phyloP scores from a whole-genome alignment of 1,140 invertebrate genomes.

The Drosophila persimilis region DNA sequence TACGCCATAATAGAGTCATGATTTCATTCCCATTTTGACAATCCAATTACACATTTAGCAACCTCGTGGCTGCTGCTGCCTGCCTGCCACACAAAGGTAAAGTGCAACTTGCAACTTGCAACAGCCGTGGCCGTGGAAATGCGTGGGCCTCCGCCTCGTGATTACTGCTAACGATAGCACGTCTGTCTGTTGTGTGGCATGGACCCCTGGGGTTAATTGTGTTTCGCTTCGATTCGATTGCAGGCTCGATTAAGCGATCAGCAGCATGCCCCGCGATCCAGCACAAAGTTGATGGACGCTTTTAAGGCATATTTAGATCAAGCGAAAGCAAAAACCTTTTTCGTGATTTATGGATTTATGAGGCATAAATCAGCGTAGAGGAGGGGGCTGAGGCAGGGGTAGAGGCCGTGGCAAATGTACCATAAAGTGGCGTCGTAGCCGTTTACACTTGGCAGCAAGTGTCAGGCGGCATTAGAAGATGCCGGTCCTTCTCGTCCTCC shows the following conservation, averaged over 20 bases:
- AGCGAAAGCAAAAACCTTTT: slow-evolving; percentile 13
- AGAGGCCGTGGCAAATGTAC: slow-evolving; percentile 22
- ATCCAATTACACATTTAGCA: slow-evolving; percentile 47
- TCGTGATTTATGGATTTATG: slow-evolving; percentile 39
- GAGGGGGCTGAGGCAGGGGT: too few species aligned
- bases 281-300: slow-evolving; percentile 21
- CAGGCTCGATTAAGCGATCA: slow-evolving; percentile 56
- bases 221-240: slow-evolving; percentile 33
- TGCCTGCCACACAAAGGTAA: slow-evolving; percentile 18
- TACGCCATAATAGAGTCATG: slow-evolving; percentile 37
- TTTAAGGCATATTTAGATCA: slow-evolving; percentile 56
- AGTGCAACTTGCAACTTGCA: slow-evolving; percentile 26
- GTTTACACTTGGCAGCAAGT: slow-evolving; percentile 72
- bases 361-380: slow-evolving; percentile 34
- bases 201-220: slow-evolving; percentile 63
- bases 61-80: neutral
- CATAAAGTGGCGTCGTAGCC: slow-evolving; percentile 38
- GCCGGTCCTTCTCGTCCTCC: neutral
- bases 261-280: neutral
- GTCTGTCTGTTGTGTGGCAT: slow-evolving; percentile 18
- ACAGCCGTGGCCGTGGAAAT: slow-evolving; percentile 6
- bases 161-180: slow-evolving; percentile 52
- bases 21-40: slow-evolving; percentile 51
- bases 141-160: slow-evolving; percentile 27
- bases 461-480: slow-evolving; percentile 66